Evolutionary conservation across 2,888 invertebrate species (phyloP).

Genomic region (Elgonia sp.): DNA sequence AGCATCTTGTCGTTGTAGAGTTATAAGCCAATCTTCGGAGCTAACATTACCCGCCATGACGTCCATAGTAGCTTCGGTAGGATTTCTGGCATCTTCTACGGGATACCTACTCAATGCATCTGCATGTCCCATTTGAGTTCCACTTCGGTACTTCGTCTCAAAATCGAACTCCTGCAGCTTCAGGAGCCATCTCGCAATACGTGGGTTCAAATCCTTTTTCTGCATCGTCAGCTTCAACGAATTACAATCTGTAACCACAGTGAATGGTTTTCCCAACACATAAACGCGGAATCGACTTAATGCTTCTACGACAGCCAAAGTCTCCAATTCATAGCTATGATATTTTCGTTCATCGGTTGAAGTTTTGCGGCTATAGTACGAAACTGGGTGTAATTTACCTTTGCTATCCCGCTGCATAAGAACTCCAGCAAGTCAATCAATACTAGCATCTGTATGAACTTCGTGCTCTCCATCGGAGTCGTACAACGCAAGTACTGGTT

Average conservation of each 20-base stretch:
- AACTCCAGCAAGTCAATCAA: neutral
- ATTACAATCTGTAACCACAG: conserved; percentile 39
- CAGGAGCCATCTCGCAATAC: conserved; percentile 42
- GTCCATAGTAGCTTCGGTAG: conserved; percentile 11
- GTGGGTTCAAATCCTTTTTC: conserved; percentile 39
- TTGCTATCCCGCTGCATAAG: conserved; percentile 19
- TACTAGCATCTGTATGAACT: conserved; percentile 22
- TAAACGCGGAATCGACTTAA: conserved; percentile 82
- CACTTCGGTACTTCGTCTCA: neutral
- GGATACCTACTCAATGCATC: conserved; percentile 24
- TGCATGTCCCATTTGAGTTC: conserved; percentile 37
- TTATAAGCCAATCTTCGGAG: conserved; percentile 28
- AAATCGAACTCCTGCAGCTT: conserved; percentile 53
- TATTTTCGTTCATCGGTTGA: conserved; percentile 80
- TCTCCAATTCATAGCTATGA: conserved; percentile 84
- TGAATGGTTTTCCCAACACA: conserved; percentile 64
- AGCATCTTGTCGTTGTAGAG: conserved; percentile 18
- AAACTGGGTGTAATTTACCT: conserved; percentile 22
- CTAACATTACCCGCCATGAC: conserved; percentile 14
- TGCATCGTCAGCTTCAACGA: conserved; percentile 35
- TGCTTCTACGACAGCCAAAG: conserved; percentile 83
- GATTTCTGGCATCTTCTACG: neutral
- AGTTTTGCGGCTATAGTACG: conserved; percentile 28
- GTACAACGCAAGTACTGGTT: conserved; percentile 15
- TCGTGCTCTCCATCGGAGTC: conserved; percentile 11